A percentile compares a stretch with the other conserved stretches of the same genome.
These are phyloP conservation scores for Saccopteryx leptura DNA, from an alignment of 2,113 vertebrate genomes.

Conservation along the genomic window DNA sequence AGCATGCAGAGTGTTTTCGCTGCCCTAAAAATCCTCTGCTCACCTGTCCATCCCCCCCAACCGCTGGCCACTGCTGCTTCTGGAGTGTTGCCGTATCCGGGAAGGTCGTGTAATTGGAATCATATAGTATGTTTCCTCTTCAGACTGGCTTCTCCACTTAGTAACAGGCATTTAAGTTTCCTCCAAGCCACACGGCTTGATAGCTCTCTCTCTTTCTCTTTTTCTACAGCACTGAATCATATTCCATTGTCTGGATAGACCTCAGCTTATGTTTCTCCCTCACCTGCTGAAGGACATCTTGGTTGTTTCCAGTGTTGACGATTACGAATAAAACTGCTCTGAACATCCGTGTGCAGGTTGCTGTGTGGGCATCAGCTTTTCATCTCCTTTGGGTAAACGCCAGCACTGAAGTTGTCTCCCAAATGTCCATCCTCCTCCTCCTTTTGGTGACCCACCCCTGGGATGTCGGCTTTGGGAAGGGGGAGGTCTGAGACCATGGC, in stretches of 20 bases:
- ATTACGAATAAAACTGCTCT: not conserved
- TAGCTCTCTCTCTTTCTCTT: too few relatives aligned
- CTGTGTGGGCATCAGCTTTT: not conserved
- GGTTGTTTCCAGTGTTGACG: too few relatives aligned
- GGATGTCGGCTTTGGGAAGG: not conserved
- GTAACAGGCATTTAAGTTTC: too few relatives aligned
- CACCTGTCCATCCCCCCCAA: not conserved
- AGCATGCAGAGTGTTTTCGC: not conserved
- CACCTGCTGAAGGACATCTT: not conserved
- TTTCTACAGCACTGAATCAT: too few relatives aligned
- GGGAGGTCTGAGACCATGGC: too few relatives aligned
- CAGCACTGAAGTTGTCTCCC: not conserved
- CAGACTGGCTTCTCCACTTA: too few relatives aligned
- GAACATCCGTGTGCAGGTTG: not conserved
- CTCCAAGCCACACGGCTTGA: not conserved
- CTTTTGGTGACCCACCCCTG: too few relatives aligned
- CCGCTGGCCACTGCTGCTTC: too few relatives aligned
- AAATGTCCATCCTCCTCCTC: not conserved
- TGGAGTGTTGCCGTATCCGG: too few relatives aligned
- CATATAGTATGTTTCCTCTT: too few relatives aligned
- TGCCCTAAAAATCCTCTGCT: not conserved
- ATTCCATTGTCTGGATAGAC: not conserved
- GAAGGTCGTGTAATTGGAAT: too few relatives aligned
- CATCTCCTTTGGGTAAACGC: not conserved
- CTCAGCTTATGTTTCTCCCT: not conserved